Base-by-base conservation (phyloP, 1,140 invertebrate species). In the Drosophila paulistorum region DNA sequence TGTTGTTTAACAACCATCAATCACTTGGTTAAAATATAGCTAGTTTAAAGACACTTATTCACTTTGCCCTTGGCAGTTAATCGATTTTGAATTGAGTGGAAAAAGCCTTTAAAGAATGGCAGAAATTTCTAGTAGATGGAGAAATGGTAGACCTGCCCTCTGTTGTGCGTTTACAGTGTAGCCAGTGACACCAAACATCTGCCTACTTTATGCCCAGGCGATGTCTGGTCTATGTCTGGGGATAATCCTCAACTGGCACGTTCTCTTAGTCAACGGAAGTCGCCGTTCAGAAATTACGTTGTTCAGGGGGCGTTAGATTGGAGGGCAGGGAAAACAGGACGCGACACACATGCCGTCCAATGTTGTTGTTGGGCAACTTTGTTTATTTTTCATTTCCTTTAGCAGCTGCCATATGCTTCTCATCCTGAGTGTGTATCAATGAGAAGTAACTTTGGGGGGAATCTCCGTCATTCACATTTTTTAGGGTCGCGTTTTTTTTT, bases 361-460 rank as follows among this genome's bases (percentile, higher is more conserved):
- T 48, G 17, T 57, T 59, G 55, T 67, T 66, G 67, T 57, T 59
- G 55, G 58, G 70, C 51, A 45, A 65, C 57, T 58, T 61, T 89
- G 84, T 89, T 89, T 89, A 87, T 71, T 89, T 89, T 89, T 89
- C 84, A 89, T 89, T 89, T 89, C 80, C 80, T 83, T 80, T 41
- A 89, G 80, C 80, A 89, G 76, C 68, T 87, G 83, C 83, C 76
- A 71, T 64, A 77, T 68, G 76, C 63, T 70, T 51, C 68, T 37
- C 76, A 65, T 76, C 33, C 83, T 65, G 58, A 48, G 42, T 17
- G 20, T 26, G 62, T 79, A 58, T 77, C 74, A 83, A 89, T 86
- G 79, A 83, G 79, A 70, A 75, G 39, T 60, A 71, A 66, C 66
- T 72, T 65, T 10, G 7, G 2, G 51, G 66, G 35, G 60, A 65